Evolutionary conservation across 2,888 invertebrate species (phyloP).

Genomic region (Drosophila lacicola): DNA sequence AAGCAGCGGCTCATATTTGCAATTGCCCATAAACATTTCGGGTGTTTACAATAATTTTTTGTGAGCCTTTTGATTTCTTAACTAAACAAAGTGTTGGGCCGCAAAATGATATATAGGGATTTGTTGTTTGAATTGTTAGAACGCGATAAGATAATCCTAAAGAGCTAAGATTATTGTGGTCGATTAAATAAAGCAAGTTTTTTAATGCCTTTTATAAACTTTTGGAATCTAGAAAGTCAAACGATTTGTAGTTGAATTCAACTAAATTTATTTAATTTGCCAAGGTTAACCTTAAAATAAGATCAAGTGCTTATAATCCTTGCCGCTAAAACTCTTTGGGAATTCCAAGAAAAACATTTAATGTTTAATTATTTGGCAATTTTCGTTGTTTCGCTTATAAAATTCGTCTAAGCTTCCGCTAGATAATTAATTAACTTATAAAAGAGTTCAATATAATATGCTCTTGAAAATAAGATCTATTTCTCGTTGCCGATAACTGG

Average conservation of each 20-base stretch:
- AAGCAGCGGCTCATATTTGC: constrained; percentile 15
- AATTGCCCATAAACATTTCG: constrained; percentile 22
- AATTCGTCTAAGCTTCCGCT: too few species aligned
- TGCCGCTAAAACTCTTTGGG: neutral
- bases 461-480: constrained; percentile 16
- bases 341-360: neutral
- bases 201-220: neutral
- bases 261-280: too few species aligned
- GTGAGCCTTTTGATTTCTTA: constrained; percentile 35
- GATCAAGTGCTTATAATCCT: too few species aligned
- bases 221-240: neutral
- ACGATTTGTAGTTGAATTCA: too few species aligned
- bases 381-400: too few species aligned
- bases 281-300: too few species aligned
- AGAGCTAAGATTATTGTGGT: constrained; percentile 6
- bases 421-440: constrained; percentile 1
- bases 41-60: constrained; percentile 9
- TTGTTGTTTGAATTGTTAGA: constrained; percentile 8
- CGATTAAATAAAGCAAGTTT: neutral
- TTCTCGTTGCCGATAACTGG: neutral
- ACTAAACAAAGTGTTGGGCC: constrained; percentile 12
- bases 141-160: constrained; percentile 39
- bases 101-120: constrained; percentile 25
- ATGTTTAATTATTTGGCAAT: too few species aligned
- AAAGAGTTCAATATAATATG: constrained; percentile 15